Evolutionary conservation across 1,140 invertebrate species (phyloP), one percentile per base, ranked within the genome.

Genomic region (Cyphomyrmex costatus): DNA sequence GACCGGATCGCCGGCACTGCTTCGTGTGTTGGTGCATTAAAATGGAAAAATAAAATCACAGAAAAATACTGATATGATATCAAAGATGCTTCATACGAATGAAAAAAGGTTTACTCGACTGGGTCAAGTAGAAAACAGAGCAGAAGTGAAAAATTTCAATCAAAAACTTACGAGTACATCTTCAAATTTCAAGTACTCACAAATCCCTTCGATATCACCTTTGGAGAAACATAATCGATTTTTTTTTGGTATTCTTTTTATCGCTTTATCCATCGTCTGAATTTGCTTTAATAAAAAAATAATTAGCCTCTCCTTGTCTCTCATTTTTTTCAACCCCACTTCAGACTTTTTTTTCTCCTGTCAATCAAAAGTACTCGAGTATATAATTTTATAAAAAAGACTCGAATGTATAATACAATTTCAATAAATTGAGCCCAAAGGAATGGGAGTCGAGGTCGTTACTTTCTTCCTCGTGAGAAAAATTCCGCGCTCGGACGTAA

Each of bases 1-100:
- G 74, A 80, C 65, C 79, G 76, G 56, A 68, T 78, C 61, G 76
- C 49, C 83, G 60, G 71, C 82, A 24, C 27, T 24, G 30, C 24
- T 58, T 27, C 76, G 24, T 24, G 14, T 58, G 27, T 85, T 79
- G 56, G 10, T 49, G 76, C 53, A 71, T 27, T 27, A 53, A 65
- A 46, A 71, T 53, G 7, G 16, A 68, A 30, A 30, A 53, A 73
- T n/a, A 73, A 78, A n/a, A 78, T 78, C 58, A 46, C 30, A 49
- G 49, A 16, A 70, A 68, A 80, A 80, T 70, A 68, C 3, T 65
- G 49, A 42, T 7, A 21, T 53, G 21, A 70, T 33, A 19, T 79
- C 14, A 61, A 79, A 36, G 33, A 79, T 66, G 51, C n/a, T 56
- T 12, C 8, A 14, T 68, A 36, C 7, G 27, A 49, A 19, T 12